A percentile compares a stretch with the other conserved stretches of the same genome.
Evolutionary conservation across 2,888 invertebrate species (phyloP).

Genomic region (Rhodophaea formosa): DNA sequence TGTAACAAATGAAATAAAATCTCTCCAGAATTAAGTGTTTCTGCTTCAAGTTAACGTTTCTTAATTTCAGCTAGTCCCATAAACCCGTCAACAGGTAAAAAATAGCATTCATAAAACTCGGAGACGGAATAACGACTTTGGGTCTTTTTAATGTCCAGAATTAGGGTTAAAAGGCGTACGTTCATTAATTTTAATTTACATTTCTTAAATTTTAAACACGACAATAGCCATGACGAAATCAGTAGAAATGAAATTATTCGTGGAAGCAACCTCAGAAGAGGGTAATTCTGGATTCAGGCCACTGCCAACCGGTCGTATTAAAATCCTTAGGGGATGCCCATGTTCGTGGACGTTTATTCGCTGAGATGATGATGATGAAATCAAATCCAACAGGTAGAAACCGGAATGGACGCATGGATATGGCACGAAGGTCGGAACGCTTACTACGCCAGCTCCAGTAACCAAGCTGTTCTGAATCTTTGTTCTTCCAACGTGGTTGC

Average conservation of each 20-base stretch:
- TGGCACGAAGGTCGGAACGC: slow-evolving; percentile 52
- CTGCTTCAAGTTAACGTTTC: slow-evolving; percentile 7
- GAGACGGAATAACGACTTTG: slow-evolving; percentile 13
- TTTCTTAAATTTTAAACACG: background rate
- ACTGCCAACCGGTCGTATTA: too few species aligned
- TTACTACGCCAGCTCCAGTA: slow-evolving; percentile 47
- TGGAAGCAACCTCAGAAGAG: too few species aligned
- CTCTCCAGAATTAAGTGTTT: background rate
- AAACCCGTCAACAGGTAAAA: slow-evolving; percentile 13
- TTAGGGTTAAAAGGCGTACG: background rate
- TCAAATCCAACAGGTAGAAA: slow-evolving; percentile 31
- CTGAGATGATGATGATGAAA: too few species aligned
- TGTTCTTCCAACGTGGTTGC: slow-evolving; percentile 55
- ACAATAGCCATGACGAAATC: background rate
- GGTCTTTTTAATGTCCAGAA: slow-evolving; percentile 7
- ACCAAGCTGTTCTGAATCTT: slow-evolving; percentile 57
- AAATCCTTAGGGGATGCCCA: too few species aligned
- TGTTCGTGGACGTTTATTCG: too few species aligned
- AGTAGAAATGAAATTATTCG: background rate
- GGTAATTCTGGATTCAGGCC: too few species aligned
- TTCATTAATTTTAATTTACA: slow-evolving; percentile 8
- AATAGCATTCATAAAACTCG: slow-evolving; percentile 12
- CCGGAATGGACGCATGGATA: slow-evolving; percentile 46
- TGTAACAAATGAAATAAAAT: background rate
- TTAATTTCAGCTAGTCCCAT: slow-evolving; percentile 6